These are phyloP conservation scores for Amaurobius ferox DNA, from an alignment of 2,888 invertebrate genomes.

Conservation along the genomic window DNA sequence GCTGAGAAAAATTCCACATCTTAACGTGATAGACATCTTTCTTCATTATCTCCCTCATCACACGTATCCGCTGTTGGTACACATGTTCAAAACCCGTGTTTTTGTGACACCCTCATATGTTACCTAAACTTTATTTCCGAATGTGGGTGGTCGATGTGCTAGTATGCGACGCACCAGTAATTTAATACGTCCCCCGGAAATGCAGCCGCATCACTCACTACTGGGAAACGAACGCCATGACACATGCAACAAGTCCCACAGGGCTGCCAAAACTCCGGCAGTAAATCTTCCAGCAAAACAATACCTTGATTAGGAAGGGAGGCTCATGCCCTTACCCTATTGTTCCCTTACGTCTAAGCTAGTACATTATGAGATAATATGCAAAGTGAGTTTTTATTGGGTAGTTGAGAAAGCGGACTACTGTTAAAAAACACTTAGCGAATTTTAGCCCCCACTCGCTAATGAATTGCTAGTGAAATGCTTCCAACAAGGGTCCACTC, in stretches of 20 bases:
- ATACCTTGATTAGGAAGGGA: constrained; percentile 69
- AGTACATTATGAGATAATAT: constrained; percentile 57
- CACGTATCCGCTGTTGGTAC: neutral
- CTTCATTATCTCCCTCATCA: neutral
- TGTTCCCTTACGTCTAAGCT: constrained; percentile 41
- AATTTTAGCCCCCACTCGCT: neutral
- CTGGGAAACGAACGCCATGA: constrained; percentile 57
- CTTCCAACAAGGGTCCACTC: constrained; percentile 7
- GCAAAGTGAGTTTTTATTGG: constrained; percentile 63
- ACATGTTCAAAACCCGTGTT: neutral
- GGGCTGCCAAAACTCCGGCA: constrained; percentile 54
- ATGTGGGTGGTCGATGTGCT: constrained; percentile 45
- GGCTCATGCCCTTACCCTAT: constrained; percentile 36
- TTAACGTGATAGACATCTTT: neutral
- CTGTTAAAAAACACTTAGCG: constrained; percentile 2
- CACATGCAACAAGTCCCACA: constrained; percentile 72
- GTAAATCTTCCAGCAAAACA: constrained; percentile 68
- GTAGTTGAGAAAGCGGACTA: neutral
- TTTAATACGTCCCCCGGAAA: constrained; percentile 70
- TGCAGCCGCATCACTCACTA: constrained; percentile 28
- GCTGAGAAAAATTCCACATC: too few species aligned
- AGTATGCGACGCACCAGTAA: constrained; percentile 58
- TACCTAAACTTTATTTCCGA: neutral
- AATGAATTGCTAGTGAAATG: constrained; percentile 18
- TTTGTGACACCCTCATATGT: constrained; percentile 1